Evolutionary conservation across 1,140 invertebrate species (phyloP).

Genomic region (Lepidostoma basale): DNA sequence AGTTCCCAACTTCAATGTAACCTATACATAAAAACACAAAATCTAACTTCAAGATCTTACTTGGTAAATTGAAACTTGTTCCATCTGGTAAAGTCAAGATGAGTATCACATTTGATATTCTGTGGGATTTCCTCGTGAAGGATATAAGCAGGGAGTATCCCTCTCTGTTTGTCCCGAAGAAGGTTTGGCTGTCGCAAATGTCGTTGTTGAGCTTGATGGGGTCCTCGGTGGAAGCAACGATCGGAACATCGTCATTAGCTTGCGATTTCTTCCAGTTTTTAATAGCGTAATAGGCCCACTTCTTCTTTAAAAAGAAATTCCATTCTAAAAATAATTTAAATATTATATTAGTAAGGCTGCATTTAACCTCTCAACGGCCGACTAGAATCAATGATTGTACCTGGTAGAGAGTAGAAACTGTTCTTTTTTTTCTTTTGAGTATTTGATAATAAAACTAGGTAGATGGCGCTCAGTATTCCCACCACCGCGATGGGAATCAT

Average conservation of each 20-base stretch:
- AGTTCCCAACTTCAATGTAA: too few relatives aligned
- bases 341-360: too few relatives aligned
- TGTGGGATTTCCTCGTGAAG: constrained; percentile 50
- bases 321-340: constrained; percentile 48
- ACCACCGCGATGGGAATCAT: not conserved
- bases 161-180: constrained; percentile 55
- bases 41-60: too few relatives aligned
- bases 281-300: constrained; percentile 50
- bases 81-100: constrained; percentile 58
- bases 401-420: constrained; percentile 26
- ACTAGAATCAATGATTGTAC: constrained; percentile 12
- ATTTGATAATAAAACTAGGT: constrained; percentile 4
- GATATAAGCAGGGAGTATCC: constrained; percentile 55
- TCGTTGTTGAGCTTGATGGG: constrained; percentile 40
- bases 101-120: constrained; percentile 55
- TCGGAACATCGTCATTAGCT: constrained; percentile 3
- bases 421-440: constrained; percentile 6
- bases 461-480: constrained; percentile 9
- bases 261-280: constrained; percentile 52
- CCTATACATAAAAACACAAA: too few relatives aligned
- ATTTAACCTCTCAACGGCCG: too few relatives aligned
- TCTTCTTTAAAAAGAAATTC: constrained; percentile 54
- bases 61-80: constrained; percentile 56
- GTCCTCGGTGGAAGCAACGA: constrained; percentile 19
- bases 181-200: constrained; percentile 51